These are phyloP conservation scores for Crossaster papposus DNA, from an alignment of 53 echinoderm and acorn worm genomes.

Conservation along the genomic window DNA sequence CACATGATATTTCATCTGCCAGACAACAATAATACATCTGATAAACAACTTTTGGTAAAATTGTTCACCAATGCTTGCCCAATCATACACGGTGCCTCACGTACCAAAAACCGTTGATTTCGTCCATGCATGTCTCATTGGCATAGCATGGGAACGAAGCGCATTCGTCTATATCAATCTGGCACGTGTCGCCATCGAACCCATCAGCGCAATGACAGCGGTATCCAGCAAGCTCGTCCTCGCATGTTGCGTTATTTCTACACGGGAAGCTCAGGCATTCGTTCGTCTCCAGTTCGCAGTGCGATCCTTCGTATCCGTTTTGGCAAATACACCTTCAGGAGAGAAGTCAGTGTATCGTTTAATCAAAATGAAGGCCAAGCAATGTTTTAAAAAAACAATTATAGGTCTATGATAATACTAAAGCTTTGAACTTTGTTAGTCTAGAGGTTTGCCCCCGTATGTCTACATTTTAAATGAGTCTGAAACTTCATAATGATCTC, in stretches of 20 bases:
- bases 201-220: constrained; percentile 40
- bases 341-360: neutral
- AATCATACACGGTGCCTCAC: neutral
- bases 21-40: neutral
- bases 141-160: constrained; percentile 18
- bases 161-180: constrained; percentile 56
- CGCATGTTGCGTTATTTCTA: constrained; percentile 47
- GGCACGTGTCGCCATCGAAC: constrained; percentile 25
- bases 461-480: no score
- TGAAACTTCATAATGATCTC: no score
- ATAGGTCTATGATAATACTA: no score
- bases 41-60: neutral
- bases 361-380: neutral
- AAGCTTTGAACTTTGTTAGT: no score
- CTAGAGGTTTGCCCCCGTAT: no score
- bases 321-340: constrained; percentile 36
- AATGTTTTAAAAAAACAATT: neutral
- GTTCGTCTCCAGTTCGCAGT: constrained; percentile 48
- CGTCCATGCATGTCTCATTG: constrained; percentile 35
- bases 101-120: constrained; percentile 18
- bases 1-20: no score
- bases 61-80: neutral
- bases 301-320: constrained; percentile 48
- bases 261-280: constrained; percentile 65
- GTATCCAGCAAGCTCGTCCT: constrained; percentile 32